A percentile compares a stretch with the other conserved stretches of the same genome.
These are phyloP conservation scores for Emmelina monodactyla DNA, from an alignment of 2,888 invertebrate species.

Conservation along the genomic window DNA sequence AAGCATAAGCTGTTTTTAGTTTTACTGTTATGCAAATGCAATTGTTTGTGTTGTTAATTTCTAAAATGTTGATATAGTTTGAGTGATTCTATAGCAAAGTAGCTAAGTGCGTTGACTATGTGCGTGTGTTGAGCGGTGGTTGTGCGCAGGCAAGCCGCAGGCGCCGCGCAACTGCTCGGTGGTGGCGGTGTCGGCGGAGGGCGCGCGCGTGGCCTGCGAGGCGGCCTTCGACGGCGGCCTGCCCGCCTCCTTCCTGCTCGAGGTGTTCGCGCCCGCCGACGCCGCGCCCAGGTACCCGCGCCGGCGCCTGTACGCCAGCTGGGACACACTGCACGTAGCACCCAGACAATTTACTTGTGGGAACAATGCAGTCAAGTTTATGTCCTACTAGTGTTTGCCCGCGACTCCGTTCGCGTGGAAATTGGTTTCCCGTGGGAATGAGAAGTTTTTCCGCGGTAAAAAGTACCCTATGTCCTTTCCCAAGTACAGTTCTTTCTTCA, in stretches of 20 bases:
- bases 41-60: neutral
- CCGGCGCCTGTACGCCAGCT: neutral
- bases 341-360: too few species aligned
- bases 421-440: too few species aligned
- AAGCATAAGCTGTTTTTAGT: neutral
- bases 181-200: slow-evolving; percentile 84
- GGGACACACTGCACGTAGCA: neutral
- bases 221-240: slow-evolving; percentile 90
- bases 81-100: neutral
- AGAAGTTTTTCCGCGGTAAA: too few species aligned
- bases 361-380: too few species aligned
- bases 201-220: slow-evolving; percentile 82
- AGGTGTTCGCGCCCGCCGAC: slow-evolving; percentile 68
- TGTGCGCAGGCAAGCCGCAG: slow-evolving; percentile 83
- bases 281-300: slow-evolving; percentile 30
- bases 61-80: neutral
- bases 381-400: too few species aligned
- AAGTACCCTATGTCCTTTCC: too few species aligned
- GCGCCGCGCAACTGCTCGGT: slow-evolving; percentile 85
- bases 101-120: neutral
- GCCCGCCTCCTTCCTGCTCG: slow-evolving; percentile 84
- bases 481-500: too few species aligned
- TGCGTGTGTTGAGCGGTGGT: neutral
- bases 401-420: too few species aligned
- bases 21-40: neutral